Base-by-base conservation (phyloP, 23 tunicate species). In the Trididemnum miniatum region DNA sequence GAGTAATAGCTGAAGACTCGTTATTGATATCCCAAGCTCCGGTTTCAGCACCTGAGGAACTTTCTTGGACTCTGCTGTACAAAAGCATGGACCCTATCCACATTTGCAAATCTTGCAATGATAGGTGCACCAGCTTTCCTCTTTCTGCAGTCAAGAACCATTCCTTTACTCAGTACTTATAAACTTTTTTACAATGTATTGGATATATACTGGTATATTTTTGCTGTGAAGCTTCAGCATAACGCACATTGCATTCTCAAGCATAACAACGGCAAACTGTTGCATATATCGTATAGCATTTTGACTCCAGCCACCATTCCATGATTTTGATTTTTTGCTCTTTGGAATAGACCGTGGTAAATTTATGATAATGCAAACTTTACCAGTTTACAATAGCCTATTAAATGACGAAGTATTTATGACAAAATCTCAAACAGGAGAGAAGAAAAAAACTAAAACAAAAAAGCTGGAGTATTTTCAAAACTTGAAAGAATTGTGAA, bases 201-300 rank as follows among this genome's bases (percentile, higher is more conserved):
- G 67, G 26, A 18, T 12, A n/a, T 5, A 62, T 62, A 20, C n/a
- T 62, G 5, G 67, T 3, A 12, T 22, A 62, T 18, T 62, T 62
- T 62, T 62, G 67, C 23, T 62, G 23, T 24, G 18, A 18, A 12
- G 67, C 67, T 62, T 62, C 67, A 62, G n/a, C 67, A 24, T 62
- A 62, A 24, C 67, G 67, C 67, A 62, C 67, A 24, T 24, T 20
- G n/a, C 15, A 62, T 62, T 62, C 67, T 62, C 67, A 62, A 62
- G 67, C 28, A 62, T 18, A 12, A 62, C 23, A 5, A 62, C 67
- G 26, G 67, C 26, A 26, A 62, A 62, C 26, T 20, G 26, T 62
- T 62, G 67, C n/a, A 62, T 62, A n/a, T 20, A 24, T 62, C n/a
- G 67, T 62, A 62, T 62, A n/a, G 67, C 67, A 62, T 12, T 62